Evolutionary conservation across 2,888 invertebrate species (phyloP), one percentile per base, ranked within the genome.

Genomic region (Caenorhabditis parvicauda): DNA sequence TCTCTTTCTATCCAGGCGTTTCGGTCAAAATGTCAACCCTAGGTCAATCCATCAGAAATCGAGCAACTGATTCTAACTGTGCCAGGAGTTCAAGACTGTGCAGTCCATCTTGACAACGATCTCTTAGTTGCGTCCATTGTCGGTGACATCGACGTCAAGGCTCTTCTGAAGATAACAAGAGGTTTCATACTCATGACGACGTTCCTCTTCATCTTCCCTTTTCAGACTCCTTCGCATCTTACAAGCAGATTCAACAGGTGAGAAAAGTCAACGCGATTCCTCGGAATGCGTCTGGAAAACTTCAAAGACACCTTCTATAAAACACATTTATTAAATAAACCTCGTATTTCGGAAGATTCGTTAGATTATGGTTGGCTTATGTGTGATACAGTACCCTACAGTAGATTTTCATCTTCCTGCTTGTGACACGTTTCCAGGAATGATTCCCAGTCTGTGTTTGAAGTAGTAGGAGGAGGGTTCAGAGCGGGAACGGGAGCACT

Each of bases 31-130:
- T 12, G n/a, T 32, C 9, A 32, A 32, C n/a, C 9, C 37, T 51
- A 64, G 57, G 59, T 64, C 2, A 65, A 64, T 51, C 72, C 72
- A 7, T 66, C 56, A 45, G 72, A 72, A 39, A 38, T 72, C 1
- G 72, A 72, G 47, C 45, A 57, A 1, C 53, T 67, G 6, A 62
- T 72, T 21, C 39, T 44, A n/a, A 54, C 19, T 3, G 47, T 65
- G 1, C 21, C 52, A 1, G 47, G 48, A 7, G 61, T 71, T 1
- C 28, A 43, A 1, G 72, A 72, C 47, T 69, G 69, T 52, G 69
- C 67, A 0, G 64, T 72, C 3, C 54, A 35, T 45, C 54, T 39
- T 37, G 1, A 37, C 43, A 51, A 14, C 22, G 54, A 38, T n/a
- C 37, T 53, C 42, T 35, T 46, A 39, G 35, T 53, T 22, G 45